phyloP scores from a whole-genome alignment of 2,888 invertebrate genomes.

The Micropterix aruncella region DNA sequence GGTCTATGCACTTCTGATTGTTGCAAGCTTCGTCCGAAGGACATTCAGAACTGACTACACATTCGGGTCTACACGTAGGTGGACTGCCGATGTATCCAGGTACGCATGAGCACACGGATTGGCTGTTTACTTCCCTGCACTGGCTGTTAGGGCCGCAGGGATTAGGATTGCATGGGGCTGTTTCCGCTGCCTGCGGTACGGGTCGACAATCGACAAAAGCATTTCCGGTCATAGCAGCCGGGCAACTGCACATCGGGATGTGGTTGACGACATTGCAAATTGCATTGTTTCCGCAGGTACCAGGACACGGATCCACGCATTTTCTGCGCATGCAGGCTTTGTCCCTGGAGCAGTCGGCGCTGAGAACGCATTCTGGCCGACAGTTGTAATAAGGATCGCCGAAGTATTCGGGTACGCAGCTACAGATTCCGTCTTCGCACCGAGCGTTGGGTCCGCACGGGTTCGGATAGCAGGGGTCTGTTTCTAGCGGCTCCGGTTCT shows the following conservation, averaged over 20 bases:
- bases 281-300: slow-evolving; percentile 44
- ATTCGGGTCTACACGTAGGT: slow-evolving; percentile 58
- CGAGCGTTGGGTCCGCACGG: slow-evolving; percentile 46
- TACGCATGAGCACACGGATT: slow-evolving; percentile 55
- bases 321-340: slow-evolving; percentile 46
- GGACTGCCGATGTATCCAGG: slow-evolving; percentile 49
- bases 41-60: slow-evolving; percentile 58
- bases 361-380: slow-evolving; percentile 43
- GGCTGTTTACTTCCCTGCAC: slow-evolving; percentile 43
- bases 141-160: slow-evolving; percentile 51
- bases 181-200: slow-evolving; percentile 27
- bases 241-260: slow-evolving; percentile 45
- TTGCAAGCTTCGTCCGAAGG: slow-evolving; percentile 53
- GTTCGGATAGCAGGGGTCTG: slow-evolving; percentile 47
- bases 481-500: slow-evolving; percentile 22
- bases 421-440: slow-evolving; percentile 41
- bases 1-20: slow-evolving; percentile 56
- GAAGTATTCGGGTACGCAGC: slow-evolving; percentile 39
- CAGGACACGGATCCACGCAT: slow-evolving; percentile 49
- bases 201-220: slow-evolving; percentile 48
- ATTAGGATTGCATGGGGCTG: slow-evolving; percentile 45
- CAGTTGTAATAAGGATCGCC: slow-evolving; percentile 44
- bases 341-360: slow-evolving; percentile 43
- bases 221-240: slow-evolving; percentile 54
- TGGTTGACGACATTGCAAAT: slow-evolving; percentile 46